Evolutionary conservation across 2,888 invertebrate species (phyloP), one percentile per base, ranked within the genome.

Genomic region (Rhorus exstirpatorius): DNA sequence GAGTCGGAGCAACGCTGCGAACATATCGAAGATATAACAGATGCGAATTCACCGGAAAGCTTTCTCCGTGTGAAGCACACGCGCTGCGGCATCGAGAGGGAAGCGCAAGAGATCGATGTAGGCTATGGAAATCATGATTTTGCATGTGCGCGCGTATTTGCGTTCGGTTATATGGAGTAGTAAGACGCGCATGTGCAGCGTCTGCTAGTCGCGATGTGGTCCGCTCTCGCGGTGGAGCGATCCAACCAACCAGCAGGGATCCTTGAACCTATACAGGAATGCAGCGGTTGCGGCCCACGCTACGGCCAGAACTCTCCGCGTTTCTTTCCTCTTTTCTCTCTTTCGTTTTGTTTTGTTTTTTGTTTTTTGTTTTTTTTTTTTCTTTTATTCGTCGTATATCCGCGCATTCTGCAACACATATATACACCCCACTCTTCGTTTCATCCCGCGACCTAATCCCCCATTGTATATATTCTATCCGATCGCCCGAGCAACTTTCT

Each of bases 191-290:
- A 63, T 31, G 77, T 58, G 60, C 12, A 63, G 24, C 35, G 31
- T 46, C 14, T 35, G 38, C 26, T 63, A 76, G 68, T 68, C 68
- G 70, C 78, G 76, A 74, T 78, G n/a, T n/a, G 21, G 55, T 65
- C 72, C 81, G 77, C 65, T 60, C 67, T 46, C 78, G 71, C 65
- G 67, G 44, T 19, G 55, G 55, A 70, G 74, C 83, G 78, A 74
- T 75, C 75, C 83, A 86, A 84, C n/a, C n/a, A n/a, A 6, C 86
- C 84, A 88, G 83, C 86, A 86, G 89, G 88, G 91, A 92, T 92
- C 91, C 91, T 92, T 92, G 91, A 92, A 92, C 92, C 92, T 91
- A n/a, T n/a, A 88, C 89, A 91, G 90, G 92, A 92, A 92, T 92
- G 91, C 90, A 89, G 90, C 87, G 89, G 86, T 89, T 89, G 89